Conservation (phyloP, 1,140 invertebrate species). For the Anagrus nilaparvatae region DNA sequence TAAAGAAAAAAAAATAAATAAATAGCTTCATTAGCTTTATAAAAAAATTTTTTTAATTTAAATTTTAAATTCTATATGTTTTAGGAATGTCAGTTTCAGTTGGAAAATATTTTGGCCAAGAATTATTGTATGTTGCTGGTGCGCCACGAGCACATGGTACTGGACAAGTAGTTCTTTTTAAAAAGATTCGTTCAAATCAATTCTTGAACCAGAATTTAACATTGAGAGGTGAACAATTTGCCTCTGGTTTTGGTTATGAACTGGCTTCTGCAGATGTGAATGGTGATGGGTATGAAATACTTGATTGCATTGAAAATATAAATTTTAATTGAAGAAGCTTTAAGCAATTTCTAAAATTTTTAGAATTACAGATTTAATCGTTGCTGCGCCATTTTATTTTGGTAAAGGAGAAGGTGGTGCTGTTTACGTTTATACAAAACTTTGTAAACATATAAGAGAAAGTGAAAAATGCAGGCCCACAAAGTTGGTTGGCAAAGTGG, state of each 20-base stretch:
- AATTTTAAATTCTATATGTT: constrained; percentile 22
- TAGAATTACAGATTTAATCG: constrained; percentile 74
- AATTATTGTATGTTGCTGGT: constrained; percentile 67
- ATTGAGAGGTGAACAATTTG: constrained; percentile 75
- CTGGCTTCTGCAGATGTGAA: constrained; percentile 75
- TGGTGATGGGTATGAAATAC: constrained; percentile 60
- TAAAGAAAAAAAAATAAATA: no score
- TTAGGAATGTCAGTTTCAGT: constrained; percentile 78
- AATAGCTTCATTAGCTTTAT: no score
- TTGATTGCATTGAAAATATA: constrained; percentile 15
- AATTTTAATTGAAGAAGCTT: constrained; percentile 1
- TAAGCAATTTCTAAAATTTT: constrained; percentile 21
- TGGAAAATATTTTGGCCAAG: constrained; percentile 61
- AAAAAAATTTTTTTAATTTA: constrained; percentile 1
- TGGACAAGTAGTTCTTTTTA: constrained; percentile 77
- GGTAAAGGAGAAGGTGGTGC: constrained; percentile 70
- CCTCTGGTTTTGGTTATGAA: constrained; percentile 83
- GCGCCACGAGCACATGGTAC: constrained; percentile 76
- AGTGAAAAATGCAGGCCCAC: constrained; percentile 29
- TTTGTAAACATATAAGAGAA: constrained; percentile 28
- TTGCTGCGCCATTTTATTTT: constrained; percentile 89
- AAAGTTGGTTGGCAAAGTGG: constrained; percentile 37
- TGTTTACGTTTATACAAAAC: constrained; percentile 77
- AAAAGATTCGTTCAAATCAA: constrained; percentile 48
- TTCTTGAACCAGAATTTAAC: constrained; percentile 52